Conservation (phyloP, 2,113 vertebrate species). For the Corydoras sp. region DNA sequence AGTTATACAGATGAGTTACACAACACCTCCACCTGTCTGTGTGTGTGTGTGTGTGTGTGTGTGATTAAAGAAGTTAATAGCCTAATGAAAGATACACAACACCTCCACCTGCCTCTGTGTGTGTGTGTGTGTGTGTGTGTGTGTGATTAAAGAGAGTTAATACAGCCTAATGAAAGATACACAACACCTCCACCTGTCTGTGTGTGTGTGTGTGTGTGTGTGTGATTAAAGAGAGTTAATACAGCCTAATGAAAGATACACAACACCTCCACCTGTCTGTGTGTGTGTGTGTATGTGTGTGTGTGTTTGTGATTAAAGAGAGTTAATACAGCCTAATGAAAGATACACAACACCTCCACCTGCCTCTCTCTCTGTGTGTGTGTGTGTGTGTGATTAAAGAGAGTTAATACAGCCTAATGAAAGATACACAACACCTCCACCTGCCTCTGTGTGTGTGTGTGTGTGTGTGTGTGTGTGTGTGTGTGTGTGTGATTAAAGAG, state of each 20-base stretch:
- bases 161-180: slow-evolving; percentile 24
- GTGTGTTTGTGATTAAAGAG: slow-evolving; percentile 34
- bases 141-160: slow-evolving; percentile 38
- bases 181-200: not conserved
- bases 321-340: slow-evolving; percentile 35
- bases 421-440: too few relatives aligned
- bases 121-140: slow-evolving; percentile 5
- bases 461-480: not conserved
- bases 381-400: slow-evolving; percentile 2
- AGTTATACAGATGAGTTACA: slow-evolving; percentile 31
- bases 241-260: slow-evolving; percentile 23
- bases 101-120: too few relatives aligned
- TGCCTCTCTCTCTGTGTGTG: slow-evolving; percentile 6
- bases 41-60: slow-evolving; percentile 7
- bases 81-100: slow-evolving; percentile 22
- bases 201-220: slow-evolving; percentile 10
- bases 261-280: slow-evolving; percentile 2
- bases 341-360: slow-evolving; percentile 1
- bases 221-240: slow-evolving; percentile 38
- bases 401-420: too few relatives aligned
- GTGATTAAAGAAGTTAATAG: slow-evolving; percentile 38
- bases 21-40: slow-evolving; percentile 2
- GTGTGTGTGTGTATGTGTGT: slow-evolving; percentile 7
- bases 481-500: not conserved
- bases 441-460: not conserved